These are phyloP conservation scores for Melanostigma gelatinosum DNA, from an alignment of 2,113 vertebrate genomes.

Conservation along the genomic window DNA sequence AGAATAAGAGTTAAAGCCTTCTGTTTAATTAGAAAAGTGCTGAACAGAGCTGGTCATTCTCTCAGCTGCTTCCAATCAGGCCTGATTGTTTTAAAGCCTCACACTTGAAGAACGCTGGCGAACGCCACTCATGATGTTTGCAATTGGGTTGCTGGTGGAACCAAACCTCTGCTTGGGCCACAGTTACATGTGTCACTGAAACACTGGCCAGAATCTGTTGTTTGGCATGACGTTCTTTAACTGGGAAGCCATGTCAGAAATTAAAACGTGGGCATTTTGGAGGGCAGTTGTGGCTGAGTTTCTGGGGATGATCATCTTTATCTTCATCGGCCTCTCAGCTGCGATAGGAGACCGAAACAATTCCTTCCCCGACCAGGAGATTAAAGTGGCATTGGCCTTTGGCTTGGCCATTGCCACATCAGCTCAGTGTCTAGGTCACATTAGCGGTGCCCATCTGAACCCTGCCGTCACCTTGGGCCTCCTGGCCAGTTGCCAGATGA, in stretches of 20 bases:
- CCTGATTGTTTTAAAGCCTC: conserved; percentile 33
- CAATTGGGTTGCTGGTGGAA: conserved; percentile 1
- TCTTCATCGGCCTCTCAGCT: conserved; percentile 85
- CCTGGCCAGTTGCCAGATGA: conserved; percentile 88
- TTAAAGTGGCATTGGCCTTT: conserved; percentile 90
- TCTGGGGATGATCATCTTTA: conserved; percentile 86
- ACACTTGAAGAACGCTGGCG: conserved; percentile 17
- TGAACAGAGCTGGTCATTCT: conserved; percentile 36
- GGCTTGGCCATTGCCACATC: conserved; percentile 86
- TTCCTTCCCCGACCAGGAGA: conserved; percentile 80
- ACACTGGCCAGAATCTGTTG: background rate
- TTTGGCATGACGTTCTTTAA: background rate
- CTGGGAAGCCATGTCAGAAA: conserved; percentile 38
- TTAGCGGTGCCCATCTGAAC: conserved; percentile 88
- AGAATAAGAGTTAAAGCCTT: conserved; percentile 15
- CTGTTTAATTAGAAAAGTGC: conserved; percentile 42
- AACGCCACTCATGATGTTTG: conserved; percentile 4
- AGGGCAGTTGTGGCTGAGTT: conserved; percentile 85
- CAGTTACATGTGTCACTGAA: background rate
- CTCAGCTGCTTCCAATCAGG: conserved; percentile 65
- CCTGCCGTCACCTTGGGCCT: conserved; percentile 86
- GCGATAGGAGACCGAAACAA: conserved; percentile 81
- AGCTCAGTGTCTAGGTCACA: conserved; percentile 86
- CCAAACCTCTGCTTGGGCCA: conserved; percentile 2
- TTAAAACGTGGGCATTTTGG: conserved; percentile 80